Percentiles rank a stretch among this genome's conserved stretches.
These are phyloP conservation scores for Hydrolagus colliei DNA, from an alignment of 2,797 vertebrate genomes.

Conservation along the genomic window DNA sequence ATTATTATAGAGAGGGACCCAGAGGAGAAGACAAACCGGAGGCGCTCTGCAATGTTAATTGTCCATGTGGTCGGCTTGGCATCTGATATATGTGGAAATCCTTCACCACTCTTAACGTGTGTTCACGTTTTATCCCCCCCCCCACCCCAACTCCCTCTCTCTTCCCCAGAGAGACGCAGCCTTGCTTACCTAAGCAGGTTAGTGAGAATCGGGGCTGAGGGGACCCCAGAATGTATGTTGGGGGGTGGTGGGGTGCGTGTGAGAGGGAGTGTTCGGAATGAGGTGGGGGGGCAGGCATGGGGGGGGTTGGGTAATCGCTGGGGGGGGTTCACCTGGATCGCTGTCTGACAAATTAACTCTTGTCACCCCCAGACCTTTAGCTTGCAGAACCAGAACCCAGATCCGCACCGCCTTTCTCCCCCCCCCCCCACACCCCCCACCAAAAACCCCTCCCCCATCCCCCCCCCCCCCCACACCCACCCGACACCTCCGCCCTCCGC, in stretches of 20 bases:
- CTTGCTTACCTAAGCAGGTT: background rate
- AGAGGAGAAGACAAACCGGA: too few relatives aligned
- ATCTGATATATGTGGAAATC: too few relatives aligned
- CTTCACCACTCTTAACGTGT: too few relatives aligned
- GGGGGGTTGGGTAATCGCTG: conserved; percentile 17
- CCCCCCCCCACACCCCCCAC: background rate
- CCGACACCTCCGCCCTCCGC: background rate
- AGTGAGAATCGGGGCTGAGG: too few relatives aligned
- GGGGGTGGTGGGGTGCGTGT: conserved; percentile 17
- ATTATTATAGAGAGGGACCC: too few relatives aligned
- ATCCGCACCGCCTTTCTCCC: background rate
- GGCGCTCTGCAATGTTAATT: too few relatives aligned
- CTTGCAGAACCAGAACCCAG: background rate
- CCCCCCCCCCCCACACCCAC: background rate
- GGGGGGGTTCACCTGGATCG: too few relatives aligned
- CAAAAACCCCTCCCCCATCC: background rate
- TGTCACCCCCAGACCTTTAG: background rate
- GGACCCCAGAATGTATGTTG: background rate
- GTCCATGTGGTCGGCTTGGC: too few relatives aligned
- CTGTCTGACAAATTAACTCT: background rate
- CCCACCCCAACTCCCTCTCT: too few relatives aligned
- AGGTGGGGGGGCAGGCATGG: background rate
- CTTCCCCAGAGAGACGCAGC: rapidly evolving
- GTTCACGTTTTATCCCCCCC: too few relatives aligned
- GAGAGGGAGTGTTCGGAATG: conserved; percentile 41